Base-by-base conservation (phyloP, 2,888 invertebrate genomes). In the Serrognathus titanus region DNA sequence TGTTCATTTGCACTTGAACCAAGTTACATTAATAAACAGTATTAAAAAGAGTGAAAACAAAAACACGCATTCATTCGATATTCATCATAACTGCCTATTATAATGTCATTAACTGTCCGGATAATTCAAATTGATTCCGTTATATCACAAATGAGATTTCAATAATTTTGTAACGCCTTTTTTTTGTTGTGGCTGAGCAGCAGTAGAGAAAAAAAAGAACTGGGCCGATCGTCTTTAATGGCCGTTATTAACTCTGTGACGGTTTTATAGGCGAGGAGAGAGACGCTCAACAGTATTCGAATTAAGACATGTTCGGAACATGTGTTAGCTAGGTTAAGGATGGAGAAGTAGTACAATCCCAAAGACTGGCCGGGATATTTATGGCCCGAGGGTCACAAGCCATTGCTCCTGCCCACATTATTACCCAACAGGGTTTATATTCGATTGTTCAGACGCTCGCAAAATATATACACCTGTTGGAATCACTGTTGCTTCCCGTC, bases 401-500 rank as follows among this genome's bases (percentile, higher is more conserved):
- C 76, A 76, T 77, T 77, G 76, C 76, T 77, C 73, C 73, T 75
- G 75, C 73, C 74, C 75, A 76, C 74, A 75, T 77, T 77, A 77
- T 77, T 77, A 77, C 73, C 75, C 75, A 73, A 73, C 75, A 70
- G 74, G 74, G 74, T 74, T 74, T 74, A 75, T 74, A 73, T 75
- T 73, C 74, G 75, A 75, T 74, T 75, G 75, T 76, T 72, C 69
- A 69, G 70, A 71, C 71, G 70, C 70, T 71, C 62, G 73, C 71
- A 71, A 75, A 76, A 78, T 76, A 76, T 76, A 78, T 77, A 76
- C 77, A 78, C 78, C 78, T 78, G 78, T 78, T 78, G 77, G 71
- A 73, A 69, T 69, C 70, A 67, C 67, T 70, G 69, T 62, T 63
- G 63, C 63, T 65, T 55, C 58, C 13, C 43, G 24, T 31, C 24